phyloP scores from a whole-genome alignment of 2,797 vertebrate genomes.

The Falco berigora region DNA sequence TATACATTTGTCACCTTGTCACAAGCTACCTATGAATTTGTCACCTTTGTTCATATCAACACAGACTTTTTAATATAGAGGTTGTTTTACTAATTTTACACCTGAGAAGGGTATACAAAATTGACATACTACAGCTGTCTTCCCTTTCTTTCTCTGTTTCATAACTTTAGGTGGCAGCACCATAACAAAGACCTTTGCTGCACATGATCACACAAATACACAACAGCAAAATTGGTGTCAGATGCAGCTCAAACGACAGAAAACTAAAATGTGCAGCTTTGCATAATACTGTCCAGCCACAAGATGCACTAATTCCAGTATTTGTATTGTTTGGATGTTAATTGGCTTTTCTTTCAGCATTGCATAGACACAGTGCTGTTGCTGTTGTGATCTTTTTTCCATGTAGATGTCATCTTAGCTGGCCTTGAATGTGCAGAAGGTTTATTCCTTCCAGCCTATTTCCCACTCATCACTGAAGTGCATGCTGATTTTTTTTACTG shows the following conservation, averaged over 20 bases:
- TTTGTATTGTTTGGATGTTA: neutral
- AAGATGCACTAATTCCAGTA: neutral
- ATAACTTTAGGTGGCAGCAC: neutral
- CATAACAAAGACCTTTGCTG: neutral
- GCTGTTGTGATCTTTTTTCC: neutral
- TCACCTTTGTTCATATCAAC: neutral
- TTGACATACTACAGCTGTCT: neutral
- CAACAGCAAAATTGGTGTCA: neutral
- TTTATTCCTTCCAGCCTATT: neutral
- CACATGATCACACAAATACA: neutral
- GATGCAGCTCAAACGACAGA: neutral
- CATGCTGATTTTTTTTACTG: neutral
- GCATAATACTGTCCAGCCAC: neutral
- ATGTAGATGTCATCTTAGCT: neutral
- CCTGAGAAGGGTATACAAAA: neutral
- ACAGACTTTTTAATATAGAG: neutral
- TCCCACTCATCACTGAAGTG: neutral
- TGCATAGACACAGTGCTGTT: neutral
- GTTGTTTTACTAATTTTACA: neutral
- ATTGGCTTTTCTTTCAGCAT: neutral
- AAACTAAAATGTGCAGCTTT: neutral
- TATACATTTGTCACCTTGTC: neutral
- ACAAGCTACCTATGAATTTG: neutral
- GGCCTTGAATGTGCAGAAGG: neutral
- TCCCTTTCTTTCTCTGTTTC: neutral